phyloP scores from a whole-genome alignment of 1,140 invertebrate species.

The Apolygus lucorum region DNA sequence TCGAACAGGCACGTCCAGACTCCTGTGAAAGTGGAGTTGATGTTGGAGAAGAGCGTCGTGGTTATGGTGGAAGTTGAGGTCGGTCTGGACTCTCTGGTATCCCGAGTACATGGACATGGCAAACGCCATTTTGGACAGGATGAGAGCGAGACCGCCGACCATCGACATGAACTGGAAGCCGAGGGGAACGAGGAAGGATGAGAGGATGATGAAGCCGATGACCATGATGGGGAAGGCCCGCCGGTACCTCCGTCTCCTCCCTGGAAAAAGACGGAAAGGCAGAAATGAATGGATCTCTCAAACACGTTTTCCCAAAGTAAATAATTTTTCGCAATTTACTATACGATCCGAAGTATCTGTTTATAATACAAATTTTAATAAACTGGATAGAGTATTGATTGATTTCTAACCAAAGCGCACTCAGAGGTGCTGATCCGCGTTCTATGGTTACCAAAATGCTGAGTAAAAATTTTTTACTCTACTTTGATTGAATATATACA shows the following conservation, averaged over 20 bases:
- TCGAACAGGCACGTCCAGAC: background rate
- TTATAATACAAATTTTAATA: too few species aligned
- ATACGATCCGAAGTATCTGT: too few species aligned
- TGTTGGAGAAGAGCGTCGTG: slow-evolving; percentile 18
- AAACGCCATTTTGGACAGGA: slow-evolving; percentile 37
- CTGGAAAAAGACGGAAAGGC: too few species aligned
- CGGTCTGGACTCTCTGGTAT: slow-evolving; percentile 27
- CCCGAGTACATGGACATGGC: slow-evolving; percentile 32
- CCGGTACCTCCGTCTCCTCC: slow-evolving; percentile 33
- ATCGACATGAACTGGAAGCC: slow-evolving; percentile 39
- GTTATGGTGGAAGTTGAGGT: slow-evolving; percentile 26
- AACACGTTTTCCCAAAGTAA: too few species aligned
- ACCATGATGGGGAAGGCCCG: slow-evolving; percentile 37
- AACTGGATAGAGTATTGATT: too few species aligned
- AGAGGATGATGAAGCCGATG: slow-evolving; percentile 36
- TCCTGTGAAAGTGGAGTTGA: slow-evolving; percentile 13
- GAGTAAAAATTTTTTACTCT: too few species aligned
- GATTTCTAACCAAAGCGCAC: too few species aligned
- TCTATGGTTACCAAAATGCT: too few species aligned
- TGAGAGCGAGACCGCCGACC: slow-evolving; percentile 36
- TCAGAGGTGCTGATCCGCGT: too few species aligned
- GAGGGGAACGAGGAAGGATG: slow-evolving; percentile 35
- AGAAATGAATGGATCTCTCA: too few species aligned
- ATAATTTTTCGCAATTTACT: too few species aligned
- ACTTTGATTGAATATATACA: too few species aligned